Conservation (phyloP, 2,888 invertebrate species). For the Dugesia japonica region DNA sequence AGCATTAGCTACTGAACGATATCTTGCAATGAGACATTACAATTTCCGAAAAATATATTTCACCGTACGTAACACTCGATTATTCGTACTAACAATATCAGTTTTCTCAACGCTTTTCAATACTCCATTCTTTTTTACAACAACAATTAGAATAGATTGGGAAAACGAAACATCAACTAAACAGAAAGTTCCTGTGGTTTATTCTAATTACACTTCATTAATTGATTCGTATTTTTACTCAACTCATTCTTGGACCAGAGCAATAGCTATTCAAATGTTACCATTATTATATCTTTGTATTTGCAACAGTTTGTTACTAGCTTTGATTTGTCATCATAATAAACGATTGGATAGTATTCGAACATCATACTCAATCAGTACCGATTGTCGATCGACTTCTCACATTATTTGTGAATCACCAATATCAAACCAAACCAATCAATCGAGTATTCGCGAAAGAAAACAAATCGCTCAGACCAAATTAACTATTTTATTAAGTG, state of each 20-base stretch:
- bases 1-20: constrained; percentile 28
- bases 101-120: constrained; percentile 16
- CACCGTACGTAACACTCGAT: constrained; percentile 15
- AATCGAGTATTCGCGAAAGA: neutral
- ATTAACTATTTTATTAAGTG: constrained; percentile 25
- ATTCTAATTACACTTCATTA: constrained; percentile 21
- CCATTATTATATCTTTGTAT: constrained; percentile 27
- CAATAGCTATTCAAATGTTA: constrained; percentile 25
- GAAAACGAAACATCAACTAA: constrained; percentile 1
- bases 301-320: constrained; percentile 21
- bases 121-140: constrained; percentile 29
- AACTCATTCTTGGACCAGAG: constrained; percentile 22
- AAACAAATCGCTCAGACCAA: constrained; percentile 24
- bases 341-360: constrained; percentile 21
- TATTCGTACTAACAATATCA: neutral
- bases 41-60: constrained; percentile 25
- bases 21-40: constrained; percentile 30
- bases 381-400: neutral
- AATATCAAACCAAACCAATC: constrained; percentile 3
- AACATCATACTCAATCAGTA: neutral
- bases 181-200: constrained; percentile 16
- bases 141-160: neutral
- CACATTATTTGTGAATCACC: neutral
- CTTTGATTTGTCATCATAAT: constrained; percentile 20
- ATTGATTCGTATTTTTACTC: constrained; percentile 6